Base-by-base conservation (phyloP, 1,140 invertebrate species). In the Grapholita molesta region DNA sequence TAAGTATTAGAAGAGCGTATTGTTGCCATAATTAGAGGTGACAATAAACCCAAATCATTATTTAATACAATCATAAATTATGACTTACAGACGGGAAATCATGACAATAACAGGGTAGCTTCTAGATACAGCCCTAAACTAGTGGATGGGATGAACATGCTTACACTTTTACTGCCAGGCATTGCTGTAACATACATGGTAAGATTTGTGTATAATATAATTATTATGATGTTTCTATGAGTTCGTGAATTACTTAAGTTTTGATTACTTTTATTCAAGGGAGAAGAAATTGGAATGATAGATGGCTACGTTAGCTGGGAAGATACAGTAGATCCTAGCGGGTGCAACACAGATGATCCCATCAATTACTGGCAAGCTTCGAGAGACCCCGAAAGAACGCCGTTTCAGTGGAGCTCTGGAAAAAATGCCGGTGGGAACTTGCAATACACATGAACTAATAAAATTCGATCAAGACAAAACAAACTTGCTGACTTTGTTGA, bases 251-350 rank as follows among this genome's bases (percentile, higher is more conserved):
- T n/a, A n/a, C n/a, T n/a, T n/a, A n/a, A n/a, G n/a, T n/a, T n/a
- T n/a, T n/a, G n/a, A n/a, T n/a, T n/a, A n/a, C n/a, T n/a, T n/a
- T n/a, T n/a, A n/a, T n/a, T n/a, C n/a, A n/a, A 92, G 87, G 91
- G 96, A 38, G 96, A 97, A 85, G 96, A 97, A 86, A 94, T 97
- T 68, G 96, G 94, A 1, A 96, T 97, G 95, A 88, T 93, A 3
- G 94, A 97, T 84, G 93, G 92, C 12, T 93, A 79, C 52, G 89
- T 95, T 0, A 90, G 92, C 15, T 92, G 90, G 90, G 89, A 92
- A 79, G 90, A 92, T 18, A 90, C 90, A 5, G 85, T 91, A 5
- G 90, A 92, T 38, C 89, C 90, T 4, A 82, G 82, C 33, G 90
- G 84, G 11, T 91, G 89, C 55, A 91, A 91, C 69, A 91, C 88